These are phyloP conservation scores for Megathymus violae DNA, from an alignment of 1,140 invertebrate species.

Conservation along the genomic window DNA sequence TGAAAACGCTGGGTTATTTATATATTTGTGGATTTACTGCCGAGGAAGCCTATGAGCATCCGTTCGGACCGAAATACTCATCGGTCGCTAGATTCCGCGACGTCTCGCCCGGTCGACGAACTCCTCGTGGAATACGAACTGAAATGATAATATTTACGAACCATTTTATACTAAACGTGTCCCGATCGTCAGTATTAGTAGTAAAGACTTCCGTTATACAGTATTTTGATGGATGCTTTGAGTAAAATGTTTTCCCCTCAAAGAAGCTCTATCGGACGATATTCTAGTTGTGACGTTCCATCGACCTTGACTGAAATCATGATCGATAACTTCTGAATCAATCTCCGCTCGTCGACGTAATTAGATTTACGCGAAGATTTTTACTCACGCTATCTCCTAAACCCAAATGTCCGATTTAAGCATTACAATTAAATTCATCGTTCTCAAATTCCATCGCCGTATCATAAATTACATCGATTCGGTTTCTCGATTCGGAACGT, in stretches of 20 bases:
- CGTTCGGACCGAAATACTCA: slow-evolving; percentile 73
- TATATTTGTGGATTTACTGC: slow-evolving; percentile 72
- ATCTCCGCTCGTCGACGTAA: slow-evolving; percentile 7
- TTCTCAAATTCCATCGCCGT: slow-evolving; percentile 57
- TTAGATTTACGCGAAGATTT: not conserved
- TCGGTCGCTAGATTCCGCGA: slow-evolving; percentile 73
- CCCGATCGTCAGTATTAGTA: slow-evolving; percentile 31
- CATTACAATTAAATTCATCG: slow-evolving; percentile 49
- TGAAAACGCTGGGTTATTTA: slow-evolving; percentile 67
- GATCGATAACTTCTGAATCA: slow-evolving; percentile 21
- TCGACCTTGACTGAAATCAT: slow-evolving; percentile 13
- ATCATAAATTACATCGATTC: slow-evolving; percentile 64
- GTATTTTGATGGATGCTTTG: slow-evolving; percentile 38
- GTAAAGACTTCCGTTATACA: slow-evolving; percentile 14
- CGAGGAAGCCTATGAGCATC: slow-evolving; percentile 71
- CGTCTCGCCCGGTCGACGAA: slow-evolving; percentile 74
- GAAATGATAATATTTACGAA: slow-evolving; percentile 34
- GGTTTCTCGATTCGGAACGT: slow-evolving; percentile 54
- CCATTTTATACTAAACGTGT: slow-evolving; percentile 13
- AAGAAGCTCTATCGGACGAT: slow-evolving; percentile 12
- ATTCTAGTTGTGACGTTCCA: not conserved
- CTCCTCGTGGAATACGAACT: slow-evolving; percentile 43
- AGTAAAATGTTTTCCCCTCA: slow-evolving; percentile 20
- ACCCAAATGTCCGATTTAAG: slow-evolving; percentile 1
- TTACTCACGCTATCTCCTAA: slow-evolving; percentile 8